These are phyloP conservation scores for Argyra leucocephala DNA, from an alignment of 2,888 invertebrate genomes.

Conservation along the genomic window DNA sequence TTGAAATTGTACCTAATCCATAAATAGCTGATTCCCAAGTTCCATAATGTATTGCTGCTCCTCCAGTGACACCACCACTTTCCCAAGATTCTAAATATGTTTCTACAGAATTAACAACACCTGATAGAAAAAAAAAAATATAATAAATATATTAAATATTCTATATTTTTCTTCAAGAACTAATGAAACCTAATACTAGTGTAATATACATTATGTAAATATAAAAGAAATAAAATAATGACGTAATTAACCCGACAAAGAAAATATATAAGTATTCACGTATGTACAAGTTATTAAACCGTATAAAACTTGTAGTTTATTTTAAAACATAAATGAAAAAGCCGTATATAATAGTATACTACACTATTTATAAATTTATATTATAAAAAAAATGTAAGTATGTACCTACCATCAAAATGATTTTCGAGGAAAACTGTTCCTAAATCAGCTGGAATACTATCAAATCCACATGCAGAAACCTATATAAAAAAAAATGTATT, in stretches of 20 bases:
- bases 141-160: constrained; percentile 28
- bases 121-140: constrained; percentile 35
- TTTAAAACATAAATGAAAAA: too few species aligned
- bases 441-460: constrained; percentile 82
- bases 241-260: too few species aligned
- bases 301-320: not conserved
- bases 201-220: too few species aligned
- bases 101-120: constrained; percentile 68
- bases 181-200: constrained; percentile 3
- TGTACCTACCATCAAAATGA: constrained; percentile 54
- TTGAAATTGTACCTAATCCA: constrained; percentile 45
- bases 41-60: constrained; percentile 61
- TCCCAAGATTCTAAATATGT: constrained; percentile 51
- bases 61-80: constrained; percentile 33
- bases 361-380: too few species aligned
- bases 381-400: too few species aligned
- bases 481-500: not conserved
- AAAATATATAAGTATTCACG: too few species aligned
- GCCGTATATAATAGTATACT: too few species aligned
- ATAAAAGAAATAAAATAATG: too few species aligned
- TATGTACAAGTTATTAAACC: not conserved
- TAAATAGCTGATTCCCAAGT: constrained; percentile 85
- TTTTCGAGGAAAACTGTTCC: constrained; percentile 70
- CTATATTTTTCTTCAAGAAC: not conserved
- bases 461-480: constrained; percentile 83